Evolutionary conservation across 1,140 invertebrate genomes (phyloP).

Genomic region (Lordiphosa mommai): DNA sequence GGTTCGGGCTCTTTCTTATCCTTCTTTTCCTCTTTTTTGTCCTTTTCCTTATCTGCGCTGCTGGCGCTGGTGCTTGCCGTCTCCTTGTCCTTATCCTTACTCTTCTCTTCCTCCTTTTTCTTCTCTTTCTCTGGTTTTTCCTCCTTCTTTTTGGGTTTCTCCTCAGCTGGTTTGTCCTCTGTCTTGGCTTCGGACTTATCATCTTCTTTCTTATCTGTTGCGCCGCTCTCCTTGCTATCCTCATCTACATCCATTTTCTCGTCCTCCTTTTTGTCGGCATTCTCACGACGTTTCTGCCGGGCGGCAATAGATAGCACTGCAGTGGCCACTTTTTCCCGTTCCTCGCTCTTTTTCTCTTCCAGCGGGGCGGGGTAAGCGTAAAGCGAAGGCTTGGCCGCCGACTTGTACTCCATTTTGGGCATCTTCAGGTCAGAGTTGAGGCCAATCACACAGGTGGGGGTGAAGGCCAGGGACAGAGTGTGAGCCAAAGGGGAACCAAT

Average conservation of each 20-base stretch:
- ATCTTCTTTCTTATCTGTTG: slow-evolving; percentile 82
- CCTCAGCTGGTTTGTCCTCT: slow-evolving; percentile 70
- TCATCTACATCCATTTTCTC: slow-evolving; percentile 89
- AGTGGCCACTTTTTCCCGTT: slow-evolving; percentile 96
- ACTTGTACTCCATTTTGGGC: slow-evolving; percentile 96
- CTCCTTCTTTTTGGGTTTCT: slow-evolving; percentile 80
- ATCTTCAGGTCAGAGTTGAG: slow-evolving; percentile 98
- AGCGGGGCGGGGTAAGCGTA: slow-evolving; percentile 98
- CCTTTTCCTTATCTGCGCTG: slow-evolving; percentile 77
- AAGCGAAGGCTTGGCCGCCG: slow-evolving; percentile 95
- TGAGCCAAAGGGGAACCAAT: slow-evolving; percentile 99
- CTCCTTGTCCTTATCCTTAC: slow-evolving; percentile 78
- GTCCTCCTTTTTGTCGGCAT: slow-evolving; percentile 81
- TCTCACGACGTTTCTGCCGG: slow-evolving; percentile 90
- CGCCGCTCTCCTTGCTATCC: slow-evolving; percentile 83
- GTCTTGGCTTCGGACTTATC: slow-evolving; percentile 82
- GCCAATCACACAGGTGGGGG: slow-evolving; percentile 96
- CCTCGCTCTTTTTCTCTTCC: slow-evolving; percentile 99
- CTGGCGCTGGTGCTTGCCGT: slow-evolving; percentile 60
- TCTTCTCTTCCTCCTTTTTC: slow-evolving; percentile 68
- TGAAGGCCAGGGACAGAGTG: slow-evolving; percentile 97
- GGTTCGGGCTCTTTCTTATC: slow-evolving; percentile 93
- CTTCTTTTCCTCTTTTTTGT: slow-evolving; percentile 80
- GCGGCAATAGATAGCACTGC: slow-evolving; percentile 98
- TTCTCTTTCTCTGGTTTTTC: slow-evolving; percentile 80